Base-by-base conservation (phyloP, 2,797 vertebrate species). In the Anolis apletophallus region DNA sequence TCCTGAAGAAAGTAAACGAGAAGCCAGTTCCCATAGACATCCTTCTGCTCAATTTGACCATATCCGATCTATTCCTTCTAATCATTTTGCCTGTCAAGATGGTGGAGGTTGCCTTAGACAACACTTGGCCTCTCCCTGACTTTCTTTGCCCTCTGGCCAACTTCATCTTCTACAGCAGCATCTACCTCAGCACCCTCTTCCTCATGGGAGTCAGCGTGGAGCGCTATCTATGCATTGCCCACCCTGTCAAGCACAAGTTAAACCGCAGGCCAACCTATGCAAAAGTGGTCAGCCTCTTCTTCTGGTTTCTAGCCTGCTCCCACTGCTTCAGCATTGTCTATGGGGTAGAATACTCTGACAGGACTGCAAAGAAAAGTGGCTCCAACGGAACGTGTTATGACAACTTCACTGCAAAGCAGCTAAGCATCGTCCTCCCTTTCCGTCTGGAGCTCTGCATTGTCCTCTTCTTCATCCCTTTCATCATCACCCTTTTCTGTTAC, bases 141-240 rank as follows among this genome's bases (percentile, higher is more conserved):
- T 8, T 90, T 0, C 91, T 98, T 50, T 98, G 98, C 11, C 97
- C 97, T 0, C 17, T 98, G 71, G 96, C 94, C 0, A 95, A 94
- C 0, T 98, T 97, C 34, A 79, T 97, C 29, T 98, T 98, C 94
- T 98, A 97, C 92, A 97, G 96, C 93, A 97, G 97, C 94, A 98
- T 98, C 93, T 98, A 99, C 94, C 97, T 97, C 95, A 98, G 98
- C 95, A 97, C 97, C 0, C 94, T 98, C 83, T 96, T 98, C 78
- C 95, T 99, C 89, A 98, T 97, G 0, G 98, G 97, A 0, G 96
- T 98, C 17, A 97, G 97, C n/a, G 93, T 98, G 0, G 98, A 98
- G 87, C 97, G 98, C 3, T 98, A 98, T 80, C 94, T 98, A 26
- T 97, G 97, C 0, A 97, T 98, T 1, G 97, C 97, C n/a, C 97